Conservation (phyloP, 2,797 vertebrate genomes). For the Coluber constrictor region DNA sequence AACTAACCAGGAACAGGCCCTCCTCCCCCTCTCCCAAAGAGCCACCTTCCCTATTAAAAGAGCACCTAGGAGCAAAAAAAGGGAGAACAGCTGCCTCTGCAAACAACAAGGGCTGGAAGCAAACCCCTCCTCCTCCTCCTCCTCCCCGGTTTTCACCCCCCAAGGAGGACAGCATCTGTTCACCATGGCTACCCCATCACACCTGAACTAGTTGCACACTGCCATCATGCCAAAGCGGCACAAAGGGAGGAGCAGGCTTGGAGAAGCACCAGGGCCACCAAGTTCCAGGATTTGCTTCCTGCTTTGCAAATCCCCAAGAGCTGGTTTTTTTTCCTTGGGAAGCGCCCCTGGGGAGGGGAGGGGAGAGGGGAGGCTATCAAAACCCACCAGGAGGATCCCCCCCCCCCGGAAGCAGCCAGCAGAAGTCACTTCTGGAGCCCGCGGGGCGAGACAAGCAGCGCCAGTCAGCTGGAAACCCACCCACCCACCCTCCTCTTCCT, state of each 20-base stretch:
- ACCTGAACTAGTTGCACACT: background rate
- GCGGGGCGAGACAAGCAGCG: background rate
- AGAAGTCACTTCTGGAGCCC: background rate
- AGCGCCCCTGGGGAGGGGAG: background rate
- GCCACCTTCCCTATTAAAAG: background rate
- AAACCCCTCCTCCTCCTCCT: background rate
- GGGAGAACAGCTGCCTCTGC: background rate
- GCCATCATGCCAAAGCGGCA: background rate
- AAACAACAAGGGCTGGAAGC: background rate
- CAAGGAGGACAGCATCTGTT: conserved; percentile 3
- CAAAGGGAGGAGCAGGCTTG: background rate
- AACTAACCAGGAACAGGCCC: background rate
- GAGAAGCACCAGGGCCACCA: background rate
- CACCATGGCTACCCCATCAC: conserved; percentile 10
- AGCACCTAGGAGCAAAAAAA: background rate
- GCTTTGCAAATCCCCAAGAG: background rate
- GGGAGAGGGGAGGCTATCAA: too few species aligned
- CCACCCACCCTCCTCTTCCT: too few species aligned
- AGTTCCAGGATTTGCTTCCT: background rate
- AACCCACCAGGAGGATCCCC: background rate
- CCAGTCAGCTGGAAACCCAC: background rate
- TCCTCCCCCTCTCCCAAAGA: background rate
- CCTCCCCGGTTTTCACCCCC: background rate
- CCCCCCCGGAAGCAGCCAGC: background rate
- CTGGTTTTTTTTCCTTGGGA: background rate